A percentile compares a stretch with the other conserved stretches of the same genome.
phyloP scores from a whole-genome alignment of 2,888 invertebrate genomes.

The Acholoe squamosa region DNA sequence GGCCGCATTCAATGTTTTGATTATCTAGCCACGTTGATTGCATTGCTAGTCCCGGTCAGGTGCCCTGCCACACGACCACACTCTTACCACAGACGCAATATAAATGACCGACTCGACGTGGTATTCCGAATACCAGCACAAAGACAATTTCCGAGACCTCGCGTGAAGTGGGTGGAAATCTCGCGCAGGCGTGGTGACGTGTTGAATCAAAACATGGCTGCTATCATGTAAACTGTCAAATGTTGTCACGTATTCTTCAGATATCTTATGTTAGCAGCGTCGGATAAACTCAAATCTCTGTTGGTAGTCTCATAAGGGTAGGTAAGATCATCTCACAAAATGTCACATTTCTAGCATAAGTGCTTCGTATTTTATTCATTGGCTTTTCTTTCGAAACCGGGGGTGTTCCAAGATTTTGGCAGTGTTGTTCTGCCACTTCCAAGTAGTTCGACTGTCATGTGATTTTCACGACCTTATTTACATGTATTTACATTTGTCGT shows the following conservation, averaged over 20 bases:
- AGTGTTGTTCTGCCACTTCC: background rate
- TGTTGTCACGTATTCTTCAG: background rate
- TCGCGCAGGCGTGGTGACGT: constrained; percentile 52
- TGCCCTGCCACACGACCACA: no score
- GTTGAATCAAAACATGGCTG: constrained; percentile 58
- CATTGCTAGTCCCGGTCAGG: no score
- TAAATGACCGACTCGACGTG: no score
- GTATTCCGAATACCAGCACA: background rate
- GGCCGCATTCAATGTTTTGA: no score
- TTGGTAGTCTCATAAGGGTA: constrained; percentile 36
- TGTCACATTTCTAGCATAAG: background rate
- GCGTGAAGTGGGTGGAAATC: constrained; percentile 57
- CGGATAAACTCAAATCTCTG: constrained; percentile 16
- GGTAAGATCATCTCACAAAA: background rate
- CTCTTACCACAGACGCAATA: no score
- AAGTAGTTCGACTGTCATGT: background rate
- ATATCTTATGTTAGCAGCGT: constrained; percentile 48
- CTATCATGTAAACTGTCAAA: constrained; percentile 61
- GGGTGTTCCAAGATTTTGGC: background rate
- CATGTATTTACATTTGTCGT: no score
- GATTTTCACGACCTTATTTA: background rate
- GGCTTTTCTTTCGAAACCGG: constrained; percentile 1
- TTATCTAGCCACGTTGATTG: no score
- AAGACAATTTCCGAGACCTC: background rate
- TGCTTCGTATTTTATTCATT: background rate